A percentile compares a stretch with the other conserved stretches of the same genome.
phyloP scores from a whole-genome alignment of 64 coral and sea anemone species.

The Trachythela sp. region DNA sequence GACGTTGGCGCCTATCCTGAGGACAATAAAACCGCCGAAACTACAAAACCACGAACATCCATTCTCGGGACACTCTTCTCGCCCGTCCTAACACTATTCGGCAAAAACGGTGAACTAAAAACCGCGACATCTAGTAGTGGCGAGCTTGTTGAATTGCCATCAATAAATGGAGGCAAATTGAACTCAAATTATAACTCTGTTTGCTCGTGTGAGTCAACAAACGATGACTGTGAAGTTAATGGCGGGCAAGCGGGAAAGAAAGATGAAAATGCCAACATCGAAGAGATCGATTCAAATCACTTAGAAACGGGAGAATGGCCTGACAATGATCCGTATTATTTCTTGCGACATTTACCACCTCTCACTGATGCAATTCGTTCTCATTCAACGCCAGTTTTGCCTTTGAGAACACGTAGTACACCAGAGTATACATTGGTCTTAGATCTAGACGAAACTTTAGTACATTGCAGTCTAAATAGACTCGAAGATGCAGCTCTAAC shows the following conservation, averaged over 20 bases:
- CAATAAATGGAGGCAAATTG: slow-evolving; percentile 9
- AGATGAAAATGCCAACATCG: slow-evolving; percentile 94
- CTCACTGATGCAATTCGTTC: slow-evolving; percentile 69
- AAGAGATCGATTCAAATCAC: slow-evolving; percentile 54
- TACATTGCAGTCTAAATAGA: slow-evolving; percentile 98
- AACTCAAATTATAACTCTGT: slow-evolving; percentile 22
- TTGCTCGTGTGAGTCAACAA: slow-evolving; percentile 27
- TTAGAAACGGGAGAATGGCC: slow-evolving; percentile 57
- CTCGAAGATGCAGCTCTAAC: slow-evolving; percentile 94
- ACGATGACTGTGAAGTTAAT: neutral
- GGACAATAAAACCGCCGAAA: slow-evolving; percentile 51
- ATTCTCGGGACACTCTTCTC: slow-evolving; percentile 91
- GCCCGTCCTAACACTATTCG: slow-evolving; percentile 89
- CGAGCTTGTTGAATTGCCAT: slow-evolving; percentile 21
- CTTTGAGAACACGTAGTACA: slow-evolving; percentile 86
- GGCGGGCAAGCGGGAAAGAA: slow-evolving; percentile 29
- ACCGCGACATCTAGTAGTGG: slow-evolving; percentile 48
- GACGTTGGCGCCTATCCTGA: slow-evolving; percentile 11
- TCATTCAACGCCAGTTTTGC: slow-evolving; percentile 73
- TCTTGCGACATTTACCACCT: slow-evolving; percentile 90
- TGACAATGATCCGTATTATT: slow-evolving; percentile 89
- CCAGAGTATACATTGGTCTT: slow-evolving; percentile 91
- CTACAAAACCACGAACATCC: slow-evolving; percentile 59
- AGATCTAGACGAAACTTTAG: slow-evolving; percentile 93
- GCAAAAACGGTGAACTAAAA: slow-evolving; percentile 94